Conservation (phyloP, 2,888 invertebrate species). For the Pasiphila rectangulata region DNA sequence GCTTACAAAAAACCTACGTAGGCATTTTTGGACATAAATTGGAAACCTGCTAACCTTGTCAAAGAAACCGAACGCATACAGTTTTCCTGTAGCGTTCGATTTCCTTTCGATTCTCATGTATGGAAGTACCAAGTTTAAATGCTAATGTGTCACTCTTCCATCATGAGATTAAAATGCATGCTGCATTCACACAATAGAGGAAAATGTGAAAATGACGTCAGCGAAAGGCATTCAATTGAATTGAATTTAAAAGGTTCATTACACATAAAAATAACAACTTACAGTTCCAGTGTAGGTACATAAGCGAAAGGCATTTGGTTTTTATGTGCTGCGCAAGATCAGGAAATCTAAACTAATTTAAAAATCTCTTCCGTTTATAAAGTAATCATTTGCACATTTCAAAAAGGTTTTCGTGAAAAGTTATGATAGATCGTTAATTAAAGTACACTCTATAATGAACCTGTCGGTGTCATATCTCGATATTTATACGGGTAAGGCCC, state of each 20-base stretch:
- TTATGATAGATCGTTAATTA: too few relatives aligned
- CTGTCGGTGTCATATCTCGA: too few relatives aligned
- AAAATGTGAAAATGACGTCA: constrained; percentile 8
- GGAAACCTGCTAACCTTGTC: constrained; percentile 16
- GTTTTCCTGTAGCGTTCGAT: constrained; percentile 7
- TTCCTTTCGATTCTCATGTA: constrained; percentile 16
- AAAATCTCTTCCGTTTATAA: constrained; percentile 23
- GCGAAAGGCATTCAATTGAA: too few relatives aligned
- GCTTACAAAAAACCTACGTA: too few relatives aligned
- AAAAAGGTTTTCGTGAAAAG: constrained; percentile 27
- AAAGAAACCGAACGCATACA: constrained; percentile 6
- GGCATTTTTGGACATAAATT: constrained; percentile 9
- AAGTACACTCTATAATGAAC: too few relatives aligned
- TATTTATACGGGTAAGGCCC: too few relatives aligned
- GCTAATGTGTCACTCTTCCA: constrained; percentile 14
- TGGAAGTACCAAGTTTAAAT: constrained; percentile 16
- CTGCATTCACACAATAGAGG: constrained; percentile 7
- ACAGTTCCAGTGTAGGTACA: too few relatives aligned
- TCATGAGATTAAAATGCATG: constrained; percentile 13
- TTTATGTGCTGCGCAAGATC: constrained; percentile 17
- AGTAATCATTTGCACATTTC: constrained; percentile 18
- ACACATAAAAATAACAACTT: too few relatives aligned
- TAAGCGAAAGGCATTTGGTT: neutral
- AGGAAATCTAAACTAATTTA: constrained; percentile 29
- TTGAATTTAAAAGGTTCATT: too few relatives aligned